Conservation (phyloP, 2,888 invertebrate species). For the Stenotaenia linearis region DNA sequence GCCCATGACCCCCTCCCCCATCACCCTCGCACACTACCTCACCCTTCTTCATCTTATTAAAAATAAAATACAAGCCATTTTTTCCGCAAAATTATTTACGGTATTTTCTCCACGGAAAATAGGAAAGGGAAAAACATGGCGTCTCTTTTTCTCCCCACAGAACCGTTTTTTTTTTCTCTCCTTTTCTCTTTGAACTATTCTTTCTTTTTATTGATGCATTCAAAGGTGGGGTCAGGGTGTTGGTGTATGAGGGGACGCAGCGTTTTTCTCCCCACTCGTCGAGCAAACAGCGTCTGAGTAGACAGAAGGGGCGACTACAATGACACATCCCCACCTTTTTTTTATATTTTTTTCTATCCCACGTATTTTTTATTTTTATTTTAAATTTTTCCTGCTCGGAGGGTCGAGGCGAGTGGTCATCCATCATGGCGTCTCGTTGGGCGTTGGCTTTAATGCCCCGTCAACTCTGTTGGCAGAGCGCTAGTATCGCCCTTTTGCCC, state of each 20-base stretch:
- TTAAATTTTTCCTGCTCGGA: background rate
- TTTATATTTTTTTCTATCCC: background rate
- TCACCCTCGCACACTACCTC: background rate
- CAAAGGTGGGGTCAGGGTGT: slow-evolving; percentile 19
- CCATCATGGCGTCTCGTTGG: slow-evolving; percentile 11
- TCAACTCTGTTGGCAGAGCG: slow-evolving; percentile 5
- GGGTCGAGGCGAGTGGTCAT: slow-evolving; percentile 15
- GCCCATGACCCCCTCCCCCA: background rate
- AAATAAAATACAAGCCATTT: background rate
- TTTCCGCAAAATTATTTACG: background rate
- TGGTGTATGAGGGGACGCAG: slow-evolving; percentile 15
- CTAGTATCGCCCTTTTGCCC: slow-evolving; percentile 12
- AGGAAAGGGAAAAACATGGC: background rate
- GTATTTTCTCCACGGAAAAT: background rate
- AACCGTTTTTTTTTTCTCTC: background rate
- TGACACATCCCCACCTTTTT: slow-evolving; percentile 6
- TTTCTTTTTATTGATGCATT: slow-evolving; percentile 12
- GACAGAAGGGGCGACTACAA: slow-evolving; percentile 12
- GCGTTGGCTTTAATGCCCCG: slow-evolving; percentile 19
- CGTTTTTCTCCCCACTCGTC: background rate
- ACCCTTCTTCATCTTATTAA: slow-evolving; percentile 2
- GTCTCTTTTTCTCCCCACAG: background rate
- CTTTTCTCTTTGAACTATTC: background rate
- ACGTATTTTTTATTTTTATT: background rate
- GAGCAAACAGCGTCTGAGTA: slow-evolving; percentile 19